phyloP scores from a whole-genome alignment of 2,888 invertebrate genomes.

The Hymenopus coronatus region DNA sequence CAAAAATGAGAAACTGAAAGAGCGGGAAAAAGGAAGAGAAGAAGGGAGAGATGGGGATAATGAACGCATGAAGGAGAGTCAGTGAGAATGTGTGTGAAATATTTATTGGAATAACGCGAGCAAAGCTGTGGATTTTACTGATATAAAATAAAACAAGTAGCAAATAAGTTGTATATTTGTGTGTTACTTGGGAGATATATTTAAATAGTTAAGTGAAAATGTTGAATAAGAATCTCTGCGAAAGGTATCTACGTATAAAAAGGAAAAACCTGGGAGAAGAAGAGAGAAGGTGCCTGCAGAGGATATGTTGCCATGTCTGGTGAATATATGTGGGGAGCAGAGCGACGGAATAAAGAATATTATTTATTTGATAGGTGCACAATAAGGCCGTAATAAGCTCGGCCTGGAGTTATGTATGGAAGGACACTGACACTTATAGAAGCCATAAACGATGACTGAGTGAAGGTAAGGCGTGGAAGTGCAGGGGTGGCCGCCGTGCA shows the following conservation, averaged over 20 bases:
- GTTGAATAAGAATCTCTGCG: background rate
- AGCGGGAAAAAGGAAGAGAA: too few relatives aligned
- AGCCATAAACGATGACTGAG: conserved; percentile 1
- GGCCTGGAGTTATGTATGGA: conserved; percentile 5
- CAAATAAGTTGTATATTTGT: background rate
- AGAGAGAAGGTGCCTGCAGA: background rate
- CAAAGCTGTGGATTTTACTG: too few relatives aligned
- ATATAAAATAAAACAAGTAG: too few relatives aligned
- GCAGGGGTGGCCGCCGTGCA: background rate
- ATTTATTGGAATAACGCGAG: too few relatives aligned
- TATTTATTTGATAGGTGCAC: conserved; percentile 20
- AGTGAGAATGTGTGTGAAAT: too few relatives aligned
- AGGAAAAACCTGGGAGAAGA: background rate
- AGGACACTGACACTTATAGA: conserved; percentile 13
- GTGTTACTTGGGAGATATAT: background rate
- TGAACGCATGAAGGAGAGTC: too few relatives aligned
- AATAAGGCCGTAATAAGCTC: conserved; percentile 18
- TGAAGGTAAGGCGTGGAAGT: background rate
- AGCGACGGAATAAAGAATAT: conserved; percentile 20
- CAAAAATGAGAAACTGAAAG: too few relatives aligned
- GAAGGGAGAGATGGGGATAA: too few relatives aligned
- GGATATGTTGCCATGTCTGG: conserved; percentile 2
- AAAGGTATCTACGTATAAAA: background rate
- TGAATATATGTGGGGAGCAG: conserved; percentile 12
- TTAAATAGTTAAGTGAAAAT: background rate